Conservation (phyloP, 1,140 invertebrate species). For the Babylonia areolata region DNA sequence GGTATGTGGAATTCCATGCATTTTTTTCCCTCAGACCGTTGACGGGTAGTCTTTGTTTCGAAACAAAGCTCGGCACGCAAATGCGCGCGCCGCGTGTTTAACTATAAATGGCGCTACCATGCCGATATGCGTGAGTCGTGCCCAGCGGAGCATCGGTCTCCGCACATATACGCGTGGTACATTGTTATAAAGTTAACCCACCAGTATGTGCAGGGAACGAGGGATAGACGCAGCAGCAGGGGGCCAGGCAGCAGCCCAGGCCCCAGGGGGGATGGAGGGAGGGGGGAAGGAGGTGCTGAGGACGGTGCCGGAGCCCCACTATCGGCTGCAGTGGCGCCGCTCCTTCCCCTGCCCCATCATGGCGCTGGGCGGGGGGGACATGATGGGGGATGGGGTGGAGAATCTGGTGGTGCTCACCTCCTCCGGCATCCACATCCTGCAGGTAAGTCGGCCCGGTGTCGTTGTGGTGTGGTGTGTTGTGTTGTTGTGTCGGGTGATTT, state of each 20-base stretch:
- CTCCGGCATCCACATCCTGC: slow-evolving; percentile 83
- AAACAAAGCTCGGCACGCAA: too few relatives aligned
- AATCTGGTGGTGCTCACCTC: slow-evolving; percentile 83
- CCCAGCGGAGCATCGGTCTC: too few relatives aligned
- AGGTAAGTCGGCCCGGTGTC: too few relatives aligned
- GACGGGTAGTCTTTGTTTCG: too few relatives aligned
- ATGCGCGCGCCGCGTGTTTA: too few relatives aligned
- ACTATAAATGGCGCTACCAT: too few relatives aligned
- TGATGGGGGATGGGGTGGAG: slow-evolving; percentile 84
- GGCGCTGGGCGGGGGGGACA: slow-evolving; percentile 81
- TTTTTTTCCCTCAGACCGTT: too few relatives aligned
- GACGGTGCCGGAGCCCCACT: slow-evolving; percentile 24
- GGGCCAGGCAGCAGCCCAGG: background rate
- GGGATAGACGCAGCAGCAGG: background rate
- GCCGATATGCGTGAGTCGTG: too few relatives aligned
- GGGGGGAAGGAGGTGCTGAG: background rate
- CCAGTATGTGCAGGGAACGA: background rate
- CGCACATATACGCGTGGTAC: too few relatives aligned
- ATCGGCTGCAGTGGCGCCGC: slow-evolving; percentile 66
- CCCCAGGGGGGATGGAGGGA: too few relatives aligned
- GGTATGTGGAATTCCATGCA: too few relatives aligned
- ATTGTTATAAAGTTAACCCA: too few relatives aligned
- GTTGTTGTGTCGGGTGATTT: background rate
- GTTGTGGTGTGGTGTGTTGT: background rate
- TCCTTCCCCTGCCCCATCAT: slow-evolving; percentile 82